phyloP scores from a whole-genome alignment of 2,888 invertebrate species.

The Cryptocheilus praepositus region DNA sequence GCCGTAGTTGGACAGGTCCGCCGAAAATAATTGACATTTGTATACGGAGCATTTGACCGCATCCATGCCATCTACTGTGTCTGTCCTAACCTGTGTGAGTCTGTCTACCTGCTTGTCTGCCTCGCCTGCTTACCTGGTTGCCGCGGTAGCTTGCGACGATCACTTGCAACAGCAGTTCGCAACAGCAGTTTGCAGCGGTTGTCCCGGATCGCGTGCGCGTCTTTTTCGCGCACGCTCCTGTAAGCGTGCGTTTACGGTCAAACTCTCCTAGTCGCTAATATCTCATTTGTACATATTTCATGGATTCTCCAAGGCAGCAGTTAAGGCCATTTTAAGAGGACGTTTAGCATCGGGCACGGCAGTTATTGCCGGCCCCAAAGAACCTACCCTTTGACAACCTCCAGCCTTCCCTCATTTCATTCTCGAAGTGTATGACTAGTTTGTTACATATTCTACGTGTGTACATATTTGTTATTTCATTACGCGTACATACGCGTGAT shows the following conservation, averaged over 20 bases:
- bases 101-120: slow-evolving; percentile 52
- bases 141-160: background rate
- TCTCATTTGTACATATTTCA: slow-evolving; percentile 50
- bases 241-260: slow-evolving; percentile 25
- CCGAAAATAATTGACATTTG: slow-evolving; percentile 11
- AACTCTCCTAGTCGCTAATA: slow-evolving; percentile 54
- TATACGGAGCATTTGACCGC: slow-evolving; percentile 46
- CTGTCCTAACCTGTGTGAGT: slow-evolving; percentile 47
- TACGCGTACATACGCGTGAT: slow-evolving; percentile 34
- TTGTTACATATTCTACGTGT: slow-evolving; percentile 71
- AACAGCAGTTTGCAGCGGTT: background rate
- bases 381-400: slow-evolving; percentile 2
- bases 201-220: slow-evolving; percentile 16
- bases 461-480: slow-evolving; percentile 73
- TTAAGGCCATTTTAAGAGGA: background rate
- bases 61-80: slow-evolving; percentile 42
- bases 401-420: slow-evolving; percentile 49
- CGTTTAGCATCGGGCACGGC: background rate
- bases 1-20: too few relatives aligned
- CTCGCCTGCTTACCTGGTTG: slow-evolving; percentile 16
- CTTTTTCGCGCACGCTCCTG: slow-evolving; percentile 26
- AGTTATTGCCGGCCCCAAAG: background rate
- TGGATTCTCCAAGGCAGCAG: slow-evolving; percentile 15
- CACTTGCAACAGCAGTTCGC: slow-evolving; percentile 34
- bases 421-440: slow-evolving; percentile 70